Base-by-base conservation (phyloP, 1,140 invertebrate genomes). In the Polyergus mexicanus region DNA sequence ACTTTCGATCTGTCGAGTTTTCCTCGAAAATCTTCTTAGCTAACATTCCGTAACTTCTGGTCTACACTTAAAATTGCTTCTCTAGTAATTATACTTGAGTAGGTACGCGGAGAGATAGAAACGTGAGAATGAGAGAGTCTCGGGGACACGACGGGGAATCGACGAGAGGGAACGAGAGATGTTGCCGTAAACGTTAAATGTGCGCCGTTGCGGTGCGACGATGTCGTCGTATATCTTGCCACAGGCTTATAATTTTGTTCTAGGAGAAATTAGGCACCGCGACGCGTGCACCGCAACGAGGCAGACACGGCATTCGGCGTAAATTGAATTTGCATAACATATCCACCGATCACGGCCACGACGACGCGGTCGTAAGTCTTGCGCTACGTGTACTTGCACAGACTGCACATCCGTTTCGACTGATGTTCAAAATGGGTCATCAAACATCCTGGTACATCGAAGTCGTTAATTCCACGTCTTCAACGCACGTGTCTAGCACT, bases 271-370 rank as follows among this genome's bases (percentile, higher is more conserved):
- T 92, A 91, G 91, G 89, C 86, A 90, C 87, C 71, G 78, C 44
- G 85, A 35, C 68, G 69, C 72, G 75, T 35, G 22, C 76, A 41
- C 16, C 51, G 80, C 44, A 51, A 47, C 25, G 47, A 22, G 32
- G 58, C 75, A 44, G 32, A 62, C 72, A 84, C 69, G 47, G 86
- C 47, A 75, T 66, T 68, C 62, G n/a, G 68, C 58, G 81, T 80
- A 89, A 90, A 88, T 90, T 81, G 83, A 92, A 92, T 92, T 92
- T 92, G 90, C 91, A 92, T 92, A 92, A 92, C 91, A 89, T 65
- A 90, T 90, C 88, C 89, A 84, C 86, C 81, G 89, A 90, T 90
- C 88, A 83, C 47, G 72, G 66, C 41, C 75, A 32, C 13, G 76
- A 41, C 65, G 65, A 86, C 86, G 65, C 68, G 25, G 71, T 44